Evolutionary conservation across 35 echinoderm and acorn worm genomes (phyloP).

Genomic region (Lytechinus pictus): DNA sequence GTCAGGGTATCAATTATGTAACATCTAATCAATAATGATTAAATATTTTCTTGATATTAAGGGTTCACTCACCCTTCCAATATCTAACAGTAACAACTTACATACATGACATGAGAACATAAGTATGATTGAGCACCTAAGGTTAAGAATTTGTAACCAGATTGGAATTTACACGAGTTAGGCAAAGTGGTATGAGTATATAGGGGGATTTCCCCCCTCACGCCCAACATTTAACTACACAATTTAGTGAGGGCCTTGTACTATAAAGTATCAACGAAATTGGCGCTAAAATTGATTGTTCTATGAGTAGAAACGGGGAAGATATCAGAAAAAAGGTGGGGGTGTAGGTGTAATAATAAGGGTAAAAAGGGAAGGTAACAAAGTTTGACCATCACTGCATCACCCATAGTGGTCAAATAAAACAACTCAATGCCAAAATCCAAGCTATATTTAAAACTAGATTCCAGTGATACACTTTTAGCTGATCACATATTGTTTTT

Average conservation of each 20-base stretch:
- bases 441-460: not conserved
- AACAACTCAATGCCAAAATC: not conserved
- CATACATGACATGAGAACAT: not conserved
- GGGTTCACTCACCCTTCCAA: not conserved
- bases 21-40: not conserved
- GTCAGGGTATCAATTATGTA: not conserved
- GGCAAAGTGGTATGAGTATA: not conserved
- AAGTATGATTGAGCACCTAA: not conserved
- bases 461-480: conserved; percentile 5
- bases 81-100: not conserved
- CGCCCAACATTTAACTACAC: not conserved
- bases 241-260: too few relatives aligned
- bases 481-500: not conserved
- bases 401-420: not conserved
- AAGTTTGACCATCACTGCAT: not conserved
- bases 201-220: not conserved
- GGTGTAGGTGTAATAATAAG: not conserved
- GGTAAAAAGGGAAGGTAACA: not conserved
- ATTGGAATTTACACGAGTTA: not conserved
- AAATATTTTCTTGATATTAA: not conserved
- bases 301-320: not conserved
- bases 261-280: too few relatives aligned
- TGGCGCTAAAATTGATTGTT: too few relatives aligned
- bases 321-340: not conserved
- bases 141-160: not conserved